Conservation (phyloP, 2,888 invertebrate species). For the Melieria crassipennis region DNA sequence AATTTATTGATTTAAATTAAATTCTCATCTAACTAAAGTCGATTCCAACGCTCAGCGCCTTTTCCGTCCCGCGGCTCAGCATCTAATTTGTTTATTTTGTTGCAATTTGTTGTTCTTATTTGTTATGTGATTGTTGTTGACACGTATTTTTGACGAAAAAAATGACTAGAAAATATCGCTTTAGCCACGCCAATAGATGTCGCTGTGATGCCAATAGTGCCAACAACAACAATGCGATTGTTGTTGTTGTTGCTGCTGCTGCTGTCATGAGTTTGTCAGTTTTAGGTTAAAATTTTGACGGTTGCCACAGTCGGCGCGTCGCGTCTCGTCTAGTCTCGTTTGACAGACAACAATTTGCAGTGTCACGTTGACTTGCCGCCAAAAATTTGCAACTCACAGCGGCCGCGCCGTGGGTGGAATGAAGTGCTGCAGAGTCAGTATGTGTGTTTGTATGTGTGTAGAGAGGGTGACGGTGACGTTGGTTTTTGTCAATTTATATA, state of each 20-base stretch:
- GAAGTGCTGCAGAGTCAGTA: not conserved
- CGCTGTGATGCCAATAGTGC: conserved; percentile 26
- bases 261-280: conserved; percentile 49
- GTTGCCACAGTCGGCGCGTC: conserved; percentile 37
- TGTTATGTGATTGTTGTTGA: not conserved
- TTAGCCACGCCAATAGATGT: conserved; percentile 24
- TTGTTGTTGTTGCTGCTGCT: conserved; percentile 31
- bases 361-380: conserved; percentile 14
- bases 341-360: conserved; percentile 17
- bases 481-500: conserved; percentile 19
- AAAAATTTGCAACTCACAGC: not conserved
- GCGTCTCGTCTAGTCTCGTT: conserved; percentile 13
- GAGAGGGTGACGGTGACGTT: conserved; percentile 2
- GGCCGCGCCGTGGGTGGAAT: not conserved
- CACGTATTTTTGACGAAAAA: not conserved
- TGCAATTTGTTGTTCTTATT: too few species aligned
- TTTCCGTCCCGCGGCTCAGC: too few species aligned
- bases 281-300: conserved; percentile 48
- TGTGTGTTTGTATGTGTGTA: not conserved
- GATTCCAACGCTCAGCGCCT: too few species aligned
- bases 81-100: too few species aligned
- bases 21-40: too few species aligned
- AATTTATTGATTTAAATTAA: too few species aligned
- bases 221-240: conserved; percentile 22
- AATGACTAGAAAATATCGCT: not conserved